Evolutionary conservation across 2,797 vertebrate genomes (phyloP).

Genomic region (Percopsis omiscomaycus): DNA sequence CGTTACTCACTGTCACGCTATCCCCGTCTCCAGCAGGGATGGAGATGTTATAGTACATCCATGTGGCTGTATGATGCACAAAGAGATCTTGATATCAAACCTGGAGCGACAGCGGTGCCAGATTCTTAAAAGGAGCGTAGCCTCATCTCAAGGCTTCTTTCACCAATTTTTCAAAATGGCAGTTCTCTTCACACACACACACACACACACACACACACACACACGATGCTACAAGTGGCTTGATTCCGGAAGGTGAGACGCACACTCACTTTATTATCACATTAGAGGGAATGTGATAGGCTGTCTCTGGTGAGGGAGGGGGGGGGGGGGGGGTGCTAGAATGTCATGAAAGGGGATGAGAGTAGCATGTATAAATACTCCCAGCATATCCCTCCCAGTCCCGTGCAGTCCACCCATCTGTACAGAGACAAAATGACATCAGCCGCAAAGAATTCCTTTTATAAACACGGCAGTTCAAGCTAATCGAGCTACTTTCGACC

Average conservation of each 20-base stretch:
- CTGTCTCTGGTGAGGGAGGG: conserved; percentile 25
- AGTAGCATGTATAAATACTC: too few species aligned
- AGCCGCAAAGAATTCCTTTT: conserved; percentile 53
- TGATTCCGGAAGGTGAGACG: conserved; percentile 50
- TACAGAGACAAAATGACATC: conserved; percentile 47
- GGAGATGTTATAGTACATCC: conserved; percentile 20
- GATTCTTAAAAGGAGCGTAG: neutral
- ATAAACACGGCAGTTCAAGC: conserved; percentile 61
- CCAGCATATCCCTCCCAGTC: too few species aligned
- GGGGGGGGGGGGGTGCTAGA: conserved; percentile 12
- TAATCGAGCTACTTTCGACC: conserved; percentile 66
- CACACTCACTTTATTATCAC: conserved; percentile 36
- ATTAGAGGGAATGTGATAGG: conserved; percentile 54
- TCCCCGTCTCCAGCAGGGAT: conserved; percentile 20
- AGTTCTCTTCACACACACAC: conserved; percentile 33
- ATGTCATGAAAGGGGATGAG: too few species aligned
- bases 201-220: conserved; percentile 41
- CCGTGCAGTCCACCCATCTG: conserved; percentile 56
- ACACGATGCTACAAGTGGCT: conserved; percentile 56
- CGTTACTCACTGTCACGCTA: conserved; percentile 24
- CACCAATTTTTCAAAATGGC: conserved; percentile 36
- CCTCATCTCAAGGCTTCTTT: conserved; percentile 15
- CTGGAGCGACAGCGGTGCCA: conserved; percentile 1
- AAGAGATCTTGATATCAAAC: neutral
- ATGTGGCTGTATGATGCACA: conserved; percentile 11